These are phyloP conservation scores for Cromileptes altivelis DNA, from an alignment of 2,113 vertebrate species.

Conservation along the genomic window DNA sequence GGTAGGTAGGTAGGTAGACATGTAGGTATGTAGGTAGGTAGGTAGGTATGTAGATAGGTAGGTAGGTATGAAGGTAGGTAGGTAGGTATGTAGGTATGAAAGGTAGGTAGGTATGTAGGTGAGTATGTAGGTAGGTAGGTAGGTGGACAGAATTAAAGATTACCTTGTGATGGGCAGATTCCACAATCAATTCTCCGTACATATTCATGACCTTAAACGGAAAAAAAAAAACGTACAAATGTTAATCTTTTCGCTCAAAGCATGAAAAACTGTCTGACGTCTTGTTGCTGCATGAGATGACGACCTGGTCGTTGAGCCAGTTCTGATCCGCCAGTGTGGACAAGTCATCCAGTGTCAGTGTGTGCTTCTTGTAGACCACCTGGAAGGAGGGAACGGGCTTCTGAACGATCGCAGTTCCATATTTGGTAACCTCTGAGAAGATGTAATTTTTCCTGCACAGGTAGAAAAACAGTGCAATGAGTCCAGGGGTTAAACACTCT, in stretches of 20 bases:
- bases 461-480: background rate
- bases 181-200: conserved; percentile 98
- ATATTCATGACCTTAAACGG: conserved; percentile 96
- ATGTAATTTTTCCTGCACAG: conserved; percentile 86
- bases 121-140: too few relatives aligned
- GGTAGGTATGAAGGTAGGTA: too few relatives aligned
- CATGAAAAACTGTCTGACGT: too few relatives aligned
- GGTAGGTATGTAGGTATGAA: too few relatives aligned
- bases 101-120: too few relatives aligned
- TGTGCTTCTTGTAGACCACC: conserved; percentile 96
- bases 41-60: too few relatives aligned
- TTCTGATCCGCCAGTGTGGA: conserved; percentile 94
- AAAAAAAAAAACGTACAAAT: conserved; percentile 1
- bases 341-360: conserved; percentile 94
- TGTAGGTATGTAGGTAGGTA: too few relatives aligned
- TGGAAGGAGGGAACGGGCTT: conserved; percentile 86
- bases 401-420: conserved; percentile 86
- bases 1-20: too few relatives aligned
- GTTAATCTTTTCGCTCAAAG: too few relatives aligned
- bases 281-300: too few relatives aligned
- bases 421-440: conserved; percentile 89
- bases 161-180: conserved; percentile 94
- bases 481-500: background rate
- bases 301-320: conserved; percentile 98
- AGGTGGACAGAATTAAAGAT: background rate